Conservation (phyloP, 2,797 vertebrate species). For the Rhinophrynus dorsalis region DNA sequence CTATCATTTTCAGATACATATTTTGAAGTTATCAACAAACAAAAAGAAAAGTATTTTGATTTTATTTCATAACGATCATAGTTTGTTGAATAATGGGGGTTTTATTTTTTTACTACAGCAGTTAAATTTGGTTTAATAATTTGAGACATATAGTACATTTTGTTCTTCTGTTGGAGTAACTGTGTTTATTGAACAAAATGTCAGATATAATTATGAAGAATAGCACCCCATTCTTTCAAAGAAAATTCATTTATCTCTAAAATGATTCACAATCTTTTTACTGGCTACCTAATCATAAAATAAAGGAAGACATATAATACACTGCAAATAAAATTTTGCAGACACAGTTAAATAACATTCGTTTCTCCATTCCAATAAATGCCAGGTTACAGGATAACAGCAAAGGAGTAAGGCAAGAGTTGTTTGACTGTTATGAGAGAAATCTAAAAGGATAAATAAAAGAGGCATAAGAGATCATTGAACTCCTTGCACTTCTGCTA, state of each 20-base stretch:
- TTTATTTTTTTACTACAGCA: conserved; percentile 32
- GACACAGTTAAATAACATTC: conserved; percentile 2
- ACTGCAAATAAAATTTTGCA: conserved; percentile 10
- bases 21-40: conserved; percentile 33
- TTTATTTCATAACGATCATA: conserved; percentile 20
- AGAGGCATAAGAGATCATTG: no score
- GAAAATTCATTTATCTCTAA: conserved; percentile 29
- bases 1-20: conserved; percentile 27
- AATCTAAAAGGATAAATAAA: no score
- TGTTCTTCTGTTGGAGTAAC: conserved; percentile 20
- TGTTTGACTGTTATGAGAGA: no score
- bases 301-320: conserved; percentile 26
- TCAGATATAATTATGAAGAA: conserved; percentile 51
- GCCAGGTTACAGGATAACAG: not conserved
- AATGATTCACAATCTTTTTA: conserved; percentile 12
- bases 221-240: conserved; percentile 21
- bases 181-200: conserved; percentile 39
- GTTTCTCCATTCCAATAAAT: not conserved
- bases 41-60: conserved; percentile 31
- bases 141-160: conserved; percentile 33
- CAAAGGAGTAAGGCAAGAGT: no score
- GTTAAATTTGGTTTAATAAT: conserved; percentile 43
- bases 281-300: conserved; percentile 27
- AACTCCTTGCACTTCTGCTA: no score
- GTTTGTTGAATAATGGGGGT: conserved; percentile 7